Evolutionary conservation across 2,797 vertebrate genomes (phyloP).

Genomic region (Vultur gryphus): DNA sequence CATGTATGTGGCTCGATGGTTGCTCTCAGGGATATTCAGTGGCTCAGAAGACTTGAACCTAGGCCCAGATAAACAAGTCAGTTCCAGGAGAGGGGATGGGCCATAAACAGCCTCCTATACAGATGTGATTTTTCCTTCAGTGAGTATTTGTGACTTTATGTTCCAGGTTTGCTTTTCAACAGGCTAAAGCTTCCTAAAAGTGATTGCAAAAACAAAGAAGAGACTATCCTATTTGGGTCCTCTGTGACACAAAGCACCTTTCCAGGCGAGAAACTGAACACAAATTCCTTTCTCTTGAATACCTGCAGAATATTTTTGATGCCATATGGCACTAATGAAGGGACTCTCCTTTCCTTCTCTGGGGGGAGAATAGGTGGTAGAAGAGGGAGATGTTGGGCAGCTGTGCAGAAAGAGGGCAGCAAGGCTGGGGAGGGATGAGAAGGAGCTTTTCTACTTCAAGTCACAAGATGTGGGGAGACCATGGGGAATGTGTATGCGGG

Average conservation of each 20-base stretch:
- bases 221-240: neutral
- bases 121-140: neutral
- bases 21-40: neutral
- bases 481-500: neutral
- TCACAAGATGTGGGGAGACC: no score
- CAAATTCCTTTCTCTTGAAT: neutral
- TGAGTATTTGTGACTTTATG: neutral
- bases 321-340: accelerated
- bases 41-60: neutral
- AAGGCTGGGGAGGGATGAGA: neutral
- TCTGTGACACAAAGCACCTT: neutral
- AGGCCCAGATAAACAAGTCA: neutral
- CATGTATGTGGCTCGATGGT: neutral
- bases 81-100: neutral
- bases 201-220: neutral
- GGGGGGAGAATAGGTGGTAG: neutral
- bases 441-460: neutral
- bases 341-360: neutral
- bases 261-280: neutral
- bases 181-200: neutral
- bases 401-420: neutral
- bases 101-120: neutral
- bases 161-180: neutral
- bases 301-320: neutral
- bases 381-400: neutral